Conservation (phyloP, 2,888 invertebrate species). For the Euproctis similis region DNA sequence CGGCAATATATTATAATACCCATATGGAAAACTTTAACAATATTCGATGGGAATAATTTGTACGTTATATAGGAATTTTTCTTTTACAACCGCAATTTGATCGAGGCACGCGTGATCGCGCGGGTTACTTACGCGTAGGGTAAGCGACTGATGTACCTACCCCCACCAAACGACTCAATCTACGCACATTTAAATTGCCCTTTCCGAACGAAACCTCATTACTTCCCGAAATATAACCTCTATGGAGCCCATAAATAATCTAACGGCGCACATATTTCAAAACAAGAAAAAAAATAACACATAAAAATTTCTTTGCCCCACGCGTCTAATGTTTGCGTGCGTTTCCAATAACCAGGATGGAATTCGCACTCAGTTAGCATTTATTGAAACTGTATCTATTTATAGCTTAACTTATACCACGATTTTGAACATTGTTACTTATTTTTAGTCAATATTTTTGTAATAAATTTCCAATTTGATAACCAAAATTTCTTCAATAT, state of each 20-base stretch:
- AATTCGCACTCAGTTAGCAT: too few species aligned
- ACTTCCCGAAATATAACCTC: slow-evolving; percentile 74
- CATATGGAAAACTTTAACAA: neutral
- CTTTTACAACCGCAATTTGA: slow-evolving; percentile 29
- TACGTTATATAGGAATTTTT: slow-evolving; percentile 19
- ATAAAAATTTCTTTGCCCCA: slow-evolving; percentile 70
- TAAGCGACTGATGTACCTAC: slow-evolving; percentile 47
- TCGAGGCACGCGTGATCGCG: slow-evolving; percentile 31
- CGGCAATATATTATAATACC: neutral
- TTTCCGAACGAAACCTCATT: slow-evolving; percentile 74
- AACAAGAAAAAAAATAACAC: slow-evolving; percentile 72
- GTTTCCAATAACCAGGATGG: slow-evolving; percentile 43
- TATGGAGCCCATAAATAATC: slow-evolving; percentile 72
- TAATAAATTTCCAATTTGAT: too few species aligned
- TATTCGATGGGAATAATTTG: slow-evolving; percentile 4
- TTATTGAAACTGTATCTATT: too few species aligned
- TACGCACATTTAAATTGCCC: slow-evolving; percentile 73
- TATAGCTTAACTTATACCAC: too few species aligned
- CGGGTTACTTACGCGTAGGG: slow-evolving; percentile 26
- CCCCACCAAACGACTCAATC: slow-evolving; percentile 69
- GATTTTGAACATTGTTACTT: too few species aligned
- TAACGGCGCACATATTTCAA: slow-evolving; percentile 75
- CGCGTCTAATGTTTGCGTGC: slow-evolving; percentile 57
- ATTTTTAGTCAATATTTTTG: too few species aligned
- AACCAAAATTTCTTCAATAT: too few species aligned